Evolutionary conservation across 2,113 vertebrate species (phyloP).

Genomic region (Marmota monax): DNA sequence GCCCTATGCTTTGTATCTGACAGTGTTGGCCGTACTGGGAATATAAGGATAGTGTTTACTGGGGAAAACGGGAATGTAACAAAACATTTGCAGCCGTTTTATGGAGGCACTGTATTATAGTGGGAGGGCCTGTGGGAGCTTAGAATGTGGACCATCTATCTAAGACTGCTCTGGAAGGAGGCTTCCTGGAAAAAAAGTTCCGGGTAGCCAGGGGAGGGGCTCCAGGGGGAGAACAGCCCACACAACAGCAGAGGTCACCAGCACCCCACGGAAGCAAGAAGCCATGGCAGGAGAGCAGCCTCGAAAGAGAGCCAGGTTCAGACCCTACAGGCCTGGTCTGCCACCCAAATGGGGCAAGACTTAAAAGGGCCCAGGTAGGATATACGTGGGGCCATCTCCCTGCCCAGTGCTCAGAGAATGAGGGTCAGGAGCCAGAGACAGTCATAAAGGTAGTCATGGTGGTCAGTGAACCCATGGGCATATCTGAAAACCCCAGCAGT

Average conservation of each 20-base stretch:
- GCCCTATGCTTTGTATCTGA: background rate
- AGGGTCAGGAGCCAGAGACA: background rate
- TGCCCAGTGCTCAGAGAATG: background rate
- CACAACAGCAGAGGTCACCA: background rate
- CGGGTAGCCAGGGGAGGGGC: background rate
- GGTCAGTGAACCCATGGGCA: background rate
- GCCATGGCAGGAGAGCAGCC: background rate
- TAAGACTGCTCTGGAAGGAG: background rate
- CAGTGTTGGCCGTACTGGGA: background rate
- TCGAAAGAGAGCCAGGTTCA: background rate
- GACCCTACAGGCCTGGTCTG: background rate
- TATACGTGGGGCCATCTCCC: background rate
- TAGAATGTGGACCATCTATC: background rate
- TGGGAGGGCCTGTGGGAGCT: background rate
- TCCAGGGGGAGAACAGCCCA: background rate
- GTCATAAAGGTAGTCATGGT: background rate
- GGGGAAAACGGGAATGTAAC: background rate
- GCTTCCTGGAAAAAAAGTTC: background rate
- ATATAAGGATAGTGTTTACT: background rate
- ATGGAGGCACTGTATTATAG: background rate
- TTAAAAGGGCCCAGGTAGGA: background rate
- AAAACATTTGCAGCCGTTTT: background rate
- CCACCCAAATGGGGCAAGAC: background rate
- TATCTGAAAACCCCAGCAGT: background rate
- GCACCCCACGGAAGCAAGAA: too few species aligned